These are phyloP conservation scores for Dendropsophus ebraccatus DNA, from an alignment of 2,113 vertebrate genomes.

Conservation along the genomic window DNA sequence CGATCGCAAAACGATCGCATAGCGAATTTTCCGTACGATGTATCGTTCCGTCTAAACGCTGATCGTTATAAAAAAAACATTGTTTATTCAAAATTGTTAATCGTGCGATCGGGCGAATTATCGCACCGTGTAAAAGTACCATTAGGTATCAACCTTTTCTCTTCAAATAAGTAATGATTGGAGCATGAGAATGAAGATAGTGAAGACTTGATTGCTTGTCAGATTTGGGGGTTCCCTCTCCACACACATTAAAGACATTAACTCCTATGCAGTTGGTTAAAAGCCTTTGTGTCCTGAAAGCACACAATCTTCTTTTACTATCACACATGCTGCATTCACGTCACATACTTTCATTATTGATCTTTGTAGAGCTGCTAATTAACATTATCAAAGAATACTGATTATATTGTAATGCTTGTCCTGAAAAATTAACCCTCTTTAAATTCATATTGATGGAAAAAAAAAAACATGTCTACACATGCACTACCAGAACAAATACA, in stretches of 20 bases:
- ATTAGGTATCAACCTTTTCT: neutral
- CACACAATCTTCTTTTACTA: neutral
- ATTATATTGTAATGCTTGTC: slow-evolving; percentile 1
- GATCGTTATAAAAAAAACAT: no score
- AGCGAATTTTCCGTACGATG: no score
- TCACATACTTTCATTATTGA: slow-evolving; percentile 11
- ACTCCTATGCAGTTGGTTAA: neutral
- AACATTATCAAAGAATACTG: neutral
- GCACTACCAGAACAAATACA: neutral
- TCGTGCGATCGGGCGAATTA: no score
- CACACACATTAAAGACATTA: neutral
- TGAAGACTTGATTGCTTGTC: neutral
- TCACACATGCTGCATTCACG: neutral
- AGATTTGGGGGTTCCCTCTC: neutral
- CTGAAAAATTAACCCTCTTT: neutral
- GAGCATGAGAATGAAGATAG: no score
- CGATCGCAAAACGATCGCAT: no score
- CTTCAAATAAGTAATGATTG: neutral
- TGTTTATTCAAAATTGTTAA: no score
- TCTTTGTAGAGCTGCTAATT: slow-evolving; percentile 5
- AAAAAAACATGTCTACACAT: neutral
- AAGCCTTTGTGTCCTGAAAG: neutral
- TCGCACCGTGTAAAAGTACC: no score
- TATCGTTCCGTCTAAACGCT: no score
- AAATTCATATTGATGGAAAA: neutral